Evolutionary conservation across 2,888 invertebrate species (phyloP).

Genomic region (Ashinkailepas kermadecensis): DNA sequence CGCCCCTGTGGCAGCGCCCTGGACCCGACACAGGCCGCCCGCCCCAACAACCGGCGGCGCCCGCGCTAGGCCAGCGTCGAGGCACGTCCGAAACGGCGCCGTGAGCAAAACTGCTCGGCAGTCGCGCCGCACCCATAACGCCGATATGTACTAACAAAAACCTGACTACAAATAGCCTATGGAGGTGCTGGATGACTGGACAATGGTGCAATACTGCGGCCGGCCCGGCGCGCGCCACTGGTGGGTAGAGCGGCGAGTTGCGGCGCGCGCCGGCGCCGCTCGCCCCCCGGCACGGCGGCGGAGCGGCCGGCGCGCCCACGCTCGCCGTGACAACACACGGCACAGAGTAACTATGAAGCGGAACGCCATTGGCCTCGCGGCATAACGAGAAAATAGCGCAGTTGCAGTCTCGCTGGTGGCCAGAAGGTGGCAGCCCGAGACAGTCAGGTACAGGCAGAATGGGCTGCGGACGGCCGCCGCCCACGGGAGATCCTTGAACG

Average conservation of each 20-base stretch:
- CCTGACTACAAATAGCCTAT: background rate
- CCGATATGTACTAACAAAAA: too few relatives aligned
- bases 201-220: background rate
- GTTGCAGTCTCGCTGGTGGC: background rate
- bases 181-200: background rate
- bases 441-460: constrained; percentile 17
- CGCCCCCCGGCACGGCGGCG: too few relatives aligned
- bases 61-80: background rate
- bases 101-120: background rate
- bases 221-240: background rate
- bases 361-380: background rate
- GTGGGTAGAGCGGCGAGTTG: background rate
- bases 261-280: background rate
- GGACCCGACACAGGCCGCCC: too few relatives aligned
- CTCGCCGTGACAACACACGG: background rate
- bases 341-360: background rate
- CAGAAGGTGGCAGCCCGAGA: constrained; percentile 15
- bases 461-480: background rate
- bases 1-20: background rate
- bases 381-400: background rate
- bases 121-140: too few relatives aligned
- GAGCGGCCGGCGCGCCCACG: background rate
- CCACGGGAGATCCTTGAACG: background rate
- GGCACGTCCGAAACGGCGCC: background rate
- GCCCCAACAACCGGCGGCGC: too few relatives aligned